These are phyloP conservation scores for Formicarius rufipectus DNA, from an alignment of 2,113 vertebrate species.

Conservation along the genomic window DNA sequence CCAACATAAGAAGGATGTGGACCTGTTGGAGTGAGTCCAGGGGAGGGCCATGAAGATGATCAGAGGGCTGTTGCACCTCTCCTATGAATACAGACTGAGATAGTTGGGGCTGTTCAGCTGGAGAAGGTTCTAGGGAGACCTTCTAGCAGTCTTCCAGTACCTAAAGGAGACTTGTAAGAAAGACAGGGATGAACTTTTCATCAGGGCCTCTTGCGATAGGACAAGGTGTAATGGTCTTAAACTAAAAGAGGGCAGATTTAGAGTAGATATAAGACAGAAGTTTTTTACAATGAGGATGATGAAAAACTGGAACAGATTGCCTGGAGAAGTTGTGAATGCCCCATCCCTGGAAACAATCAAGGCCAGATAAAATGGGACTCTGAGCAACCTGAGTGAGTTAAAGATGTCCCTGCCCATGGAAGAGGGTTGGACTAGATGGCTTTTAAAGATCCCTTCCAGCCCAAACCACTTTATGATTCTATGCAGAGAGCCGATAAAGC, in stretches of 20 bases:
- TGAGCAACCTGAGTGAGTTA: background rate
- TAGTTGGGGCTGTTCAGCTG: background rate
- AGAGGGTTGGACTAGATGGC: no score
- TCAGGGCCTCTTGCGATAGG: background rate
- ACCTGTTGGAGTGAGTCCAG: background rate
- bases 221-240: background rate
- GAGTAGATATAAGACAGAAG: background rate
- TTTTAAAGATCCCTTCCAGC: background rate
- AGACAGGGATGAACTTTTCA: background rate
- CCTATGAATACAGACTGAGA: background rate
- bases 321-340: background rate
- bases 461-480: background rate
- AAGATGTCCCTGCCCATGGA: background rate
- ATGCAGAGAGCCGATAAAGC: background rate
- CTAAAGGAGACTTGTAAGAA: background rate
- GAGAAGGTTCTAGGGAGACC: background rate
- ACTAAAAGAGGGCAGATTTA: background rate
- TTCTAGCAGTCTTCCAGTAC: background rate
- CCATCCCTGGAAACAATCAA: background rate
- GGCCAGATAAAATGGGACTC: rapidly evolving
- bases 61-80: background rate
- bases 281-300: background rate
- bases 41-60: background rate
- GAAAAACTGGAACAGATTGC: background rate
- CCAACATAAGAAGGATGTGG: background rate